These are phyloP conservation scores for Ceuthmochares aereus DNA, from an alignment of 2,113 vertebrate species.

Conservation along the genomic window DNA sequence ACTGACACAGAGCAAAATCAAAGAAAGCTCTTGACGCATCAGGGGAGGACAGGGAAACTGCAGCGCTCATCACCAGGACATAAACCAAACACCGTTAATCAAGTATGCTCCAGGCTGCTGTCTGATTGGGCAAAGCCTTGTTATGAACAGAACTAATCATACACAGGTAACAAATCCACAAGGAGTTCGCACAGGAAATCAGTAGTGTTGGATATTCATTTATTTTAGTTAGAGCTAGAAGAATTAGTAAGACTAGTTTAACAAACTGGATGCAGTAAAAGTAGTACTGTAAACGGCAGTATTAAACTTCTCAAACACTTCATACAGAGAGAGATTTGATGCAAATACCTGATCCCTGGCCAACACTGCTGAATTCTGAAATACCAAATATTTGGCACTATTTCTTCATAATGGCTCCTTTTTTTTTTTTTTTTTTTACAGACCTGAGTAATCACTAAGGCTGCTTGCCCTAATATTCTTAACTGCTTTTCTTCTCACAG, in stretches of 20 bases:
- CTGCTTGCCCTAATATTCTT: background rate
- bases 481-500: background rate
- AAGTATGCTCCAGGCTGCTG: background rate
- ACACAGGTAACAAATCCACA: background rate
- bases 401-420: background rate
- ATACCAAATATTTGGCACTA: background rate
- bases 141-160: background rate
- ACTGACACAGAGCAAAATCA: conserved; percentile 73
- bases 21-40: conserved; percentile 46
- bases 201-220: background rate
- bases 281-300: background rate
- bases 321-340: background rate
- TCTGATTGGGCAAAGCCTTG: conserved; percentile 47
- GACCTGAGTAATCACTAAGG: background rate
- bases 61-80: background rate
- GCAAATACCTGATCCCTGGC: background rate
- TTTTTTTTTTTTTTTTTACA: background rate
- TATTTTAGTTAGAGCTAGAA: background rate
- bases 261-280: background rate
- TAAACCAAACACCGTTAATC: conserved; percentile 1
- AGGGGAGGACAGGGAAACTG: background rate
- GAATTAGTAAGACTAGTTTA: background rate
- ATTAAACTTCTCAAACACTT: background rate
- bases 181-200: background rate
- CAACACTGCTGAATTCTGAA: background rate